These are phyloP conservation scores for Tetragonula carbonaria DNA, from an alignment of 2,888 invertebrate species.

Conservation along the genomic window DNA sequence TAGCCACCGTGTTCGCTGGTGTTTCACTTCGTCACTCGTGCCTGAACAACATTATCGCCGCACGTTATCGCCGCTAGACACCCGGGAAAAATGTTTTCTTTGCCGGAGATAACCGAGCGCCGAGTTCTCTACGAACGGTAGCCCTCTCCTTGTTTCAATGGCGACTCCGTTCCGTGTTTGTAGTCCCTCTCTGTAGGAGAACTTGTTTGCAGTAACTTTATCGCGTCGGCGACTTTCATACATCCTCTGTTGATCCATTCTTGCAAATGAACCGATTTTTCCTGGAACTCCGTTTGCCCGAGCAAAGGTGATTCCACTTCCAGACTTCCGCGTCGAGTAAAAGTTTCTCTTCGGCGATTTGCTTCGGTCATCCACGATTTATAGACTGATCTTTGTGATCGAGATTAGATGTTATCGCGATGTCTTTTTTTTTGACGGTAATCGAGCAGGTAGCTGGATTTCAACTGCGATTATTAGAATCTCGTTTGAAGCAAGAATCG, in stretches of 20 bases:
- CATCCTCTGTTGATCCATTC: neutral
- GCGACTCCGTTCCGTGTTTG: too few relatives aligned
- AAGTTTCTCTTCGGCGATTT: too few relatives aligned
- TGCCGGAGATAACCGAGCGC: constrained; percentile 17
- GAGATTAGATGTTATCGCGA: too few relatives aligned
- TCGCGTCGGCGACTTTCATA: too few relatives aligned
- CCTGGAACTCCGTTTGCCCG: neutral
- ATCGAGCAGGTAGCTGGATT: too few relatives aligned
- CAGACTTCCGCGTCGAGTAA: neutral
- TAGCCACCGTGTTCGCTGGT: neutral
- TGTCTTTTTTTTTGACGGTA: too few relatives aligned
- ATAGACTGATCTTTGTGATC: too few relatives aligned
- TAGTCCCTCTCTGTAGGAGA: too few relatives aligned
- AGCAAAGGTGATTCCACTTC: neutral
- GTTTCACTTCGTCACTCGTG: constrained; percentile 35
- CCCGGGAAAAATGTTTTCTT: constrained; percentile 28
- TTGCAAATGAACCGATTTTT: neutral
- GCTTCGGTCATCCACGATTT: too few relatives aligned
- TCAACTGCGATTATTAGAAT: too few relatives aligned
- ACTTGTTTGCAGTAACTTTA: neutral
- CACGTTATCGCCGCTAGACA: neutral
- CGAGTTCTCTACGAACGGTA: neutral
- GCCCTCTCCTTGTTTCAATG: constrained; percentile 9
- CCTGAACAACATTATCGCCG: neutral
- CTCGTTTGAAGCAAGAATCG: too few relatives aligned